Conservation (phyloP, 2,797 vertebrate genomes). For the Eulemur mongoz region DNA sequence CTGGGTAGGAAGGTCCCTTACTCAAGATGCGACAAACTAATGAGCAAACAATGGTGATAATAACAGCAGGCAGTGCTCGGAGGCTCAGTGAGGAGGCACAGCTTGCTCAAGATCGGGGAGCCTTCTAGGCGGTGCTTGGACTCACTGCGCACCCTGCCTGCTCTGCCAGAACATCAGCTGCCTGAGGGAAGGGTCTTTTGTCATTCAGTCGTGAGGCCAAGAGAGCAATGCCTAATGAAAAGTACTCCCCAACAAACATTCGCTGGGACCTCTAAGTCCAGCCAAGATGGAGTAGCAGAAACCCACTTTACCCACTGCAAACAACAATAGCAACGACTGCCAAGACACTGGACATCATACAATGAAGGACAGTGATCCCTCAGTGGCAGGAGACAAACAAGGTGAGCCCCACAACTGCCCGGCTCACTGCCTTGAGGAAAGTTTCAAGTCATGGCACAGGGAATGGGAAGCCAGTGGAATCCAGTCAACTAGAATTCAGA, state of each 20-base stretch:
- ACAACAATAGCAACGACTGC: not conserved
- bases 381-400: not conserved
- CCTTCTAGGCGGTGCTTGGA: too few species aligned
- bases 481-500: not conserved
- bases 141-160: not conserved
- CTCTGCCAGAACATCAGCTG: not conserved
- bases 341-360: not conserved
- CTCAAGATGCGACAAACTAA: not conserved
- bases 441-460: fast-evolving
- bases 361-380: too few species aligned
- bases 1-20: not conserved
- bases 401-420: fast-evolving
- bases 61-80: fast-evolving
- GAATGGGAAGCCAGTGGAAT: fast-evolving
- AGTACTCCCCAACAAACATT: fast-evolving
- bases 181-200: not conserved
- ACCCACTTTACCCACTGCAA: not conserved
- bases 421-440: not conserved
- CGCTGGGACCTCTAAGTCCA: not conserved
- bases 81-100: fast-evolving
- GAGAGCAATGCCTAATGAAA: not conserved
- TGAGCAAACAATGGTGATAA: not conserved
- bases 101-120: not conserved
- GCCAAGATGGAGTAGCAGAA: not conserved
- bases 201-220: fast-evolving